Percentiles rank a stretch among this genome's conserved stretches.
Evolutionary conservation across 2,113 vertebrate genomes (phyloP).

Genomic region (Dipodomys merriami): DNA sequence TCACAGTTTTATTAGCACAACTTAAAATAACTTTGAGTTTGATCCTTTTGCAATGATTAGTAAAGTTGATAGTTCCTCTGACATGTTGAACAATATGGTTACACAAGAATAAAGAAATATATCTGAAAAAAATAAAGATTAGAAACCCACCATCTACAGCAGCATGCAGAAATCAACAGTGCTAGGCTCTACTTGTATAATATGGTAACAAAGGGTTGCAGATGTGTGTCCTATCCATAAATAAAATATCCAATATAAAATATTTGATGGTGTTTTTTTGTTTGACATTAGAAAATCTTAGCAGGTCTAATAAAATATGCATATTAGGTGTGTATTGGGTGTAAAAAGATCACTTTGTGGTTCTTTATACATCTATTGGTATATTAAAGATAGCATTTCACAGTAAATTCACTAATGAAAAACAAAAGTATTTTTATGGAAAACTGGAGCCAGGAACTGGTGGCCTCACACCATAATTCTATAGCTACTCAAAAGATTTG

Average conservation of each 20-base stretch:
- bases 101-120: not conserved
- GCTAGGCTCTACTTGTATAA: not conserved
- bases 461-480: no score
- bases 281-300: constrained; percentile 23
- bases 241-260: not conserved
- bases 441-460: not conserved
- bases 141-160: not conserved
- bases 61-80: constrained; percentile 50
- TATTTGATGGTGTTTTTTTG: not conserved
- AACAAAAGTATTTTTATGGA: not conserved
- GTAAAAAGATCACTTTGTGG: no score
- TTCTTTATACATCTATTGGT: not conserved
- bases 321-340: not conserved
- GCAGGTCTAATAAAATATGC: constrained; percentile 35
- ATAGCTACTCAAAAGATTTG: no score
- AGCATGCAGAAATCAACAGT: not conserved
- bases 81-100: constrained; percentile 40
- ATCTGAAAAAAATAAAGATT: constrained; percentile 55
- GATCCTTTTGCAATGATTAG: constrained; percentile 36
- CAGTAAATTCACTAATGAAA: constrained; percentile 41
- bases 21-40: constrained; percentile 33
- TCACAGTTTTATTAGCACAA: constrained; percentile 48
- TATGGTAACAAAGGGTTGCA: not conserved
- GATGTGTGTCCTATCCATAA: not conserved
- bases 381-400: not conserved